Conservation (phyloP, 2,888 invertebrate species). For the Metellina segmentata region DNA sequence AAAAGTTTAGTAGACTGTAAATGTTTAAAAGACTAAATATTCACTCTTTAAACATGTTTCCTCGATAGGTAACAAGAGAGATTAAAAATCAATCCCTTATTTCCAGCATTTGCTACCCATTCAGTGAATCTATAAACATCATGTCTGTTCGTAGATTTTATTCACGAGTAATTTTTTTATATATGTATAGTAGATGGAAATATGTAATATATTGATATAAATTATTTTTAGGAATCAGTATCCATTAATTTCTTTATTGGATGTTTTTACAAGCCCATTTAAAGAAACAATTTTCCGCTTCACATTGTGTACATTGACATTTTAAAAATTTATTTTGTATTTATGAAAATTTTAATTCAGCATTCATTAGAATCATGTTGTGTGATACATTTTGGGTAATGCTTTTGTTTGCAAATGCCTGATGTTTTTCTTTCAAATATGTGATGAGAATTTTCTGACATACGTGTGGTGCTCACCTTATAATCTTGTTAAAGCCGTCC, state of each 20-base stretch:
- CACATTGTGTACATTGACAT: conserved; percentile 7
- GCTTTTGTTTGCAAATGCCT: conserved; percentile 44
- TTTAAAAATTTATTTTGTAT: neutral
- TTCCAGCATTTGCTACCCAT: conserved; percentile 48
- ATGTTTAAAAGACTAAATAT: conserved; percentile 14
- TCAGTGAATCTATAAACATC: conserved; percentile 19
- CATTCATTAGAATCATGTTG: conserved; percentile 26
- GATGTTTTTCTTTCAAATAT: conserved; percentile 31
- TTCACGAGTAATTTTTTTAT: conserved; percentile 39
- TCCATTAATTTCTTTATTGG: conserved; percentile 30
- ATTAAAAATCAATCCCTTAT: conserved; percentile 39
- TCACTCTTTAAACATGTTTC: conserved; percentile 3
- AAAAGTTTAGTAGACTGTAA: conserved; percentile 18
- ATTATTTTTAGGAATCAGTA: conserved; percentile 46
- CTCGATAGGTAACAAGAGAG: neutral
- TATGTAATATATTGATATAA: conserved; percentile 52
- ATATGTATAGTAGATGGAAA: conserved; percentile 46
- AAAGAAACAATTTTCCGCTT: conserved; percentile 32
- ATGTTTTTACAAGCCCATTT: conserved; percentile 3
- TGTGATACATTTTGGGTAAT: conserved; percentile 30
- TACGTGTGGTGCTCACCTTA: conserved; percentile 71
- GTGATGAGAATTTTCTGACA: conserved; percentile 67
- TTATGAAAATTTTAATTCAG: conserved; percentile 14
- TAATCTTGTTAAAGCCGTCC: conserved; percentile 73
- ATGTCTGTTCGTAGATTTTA: conserved; percentile 49